A percentile compares a stretch with the other conserved stretches of the same genome.
Conservation (phyloP, 1,140 invertebrate genomes). For the Drosophila sulfurigaster region DNA sequence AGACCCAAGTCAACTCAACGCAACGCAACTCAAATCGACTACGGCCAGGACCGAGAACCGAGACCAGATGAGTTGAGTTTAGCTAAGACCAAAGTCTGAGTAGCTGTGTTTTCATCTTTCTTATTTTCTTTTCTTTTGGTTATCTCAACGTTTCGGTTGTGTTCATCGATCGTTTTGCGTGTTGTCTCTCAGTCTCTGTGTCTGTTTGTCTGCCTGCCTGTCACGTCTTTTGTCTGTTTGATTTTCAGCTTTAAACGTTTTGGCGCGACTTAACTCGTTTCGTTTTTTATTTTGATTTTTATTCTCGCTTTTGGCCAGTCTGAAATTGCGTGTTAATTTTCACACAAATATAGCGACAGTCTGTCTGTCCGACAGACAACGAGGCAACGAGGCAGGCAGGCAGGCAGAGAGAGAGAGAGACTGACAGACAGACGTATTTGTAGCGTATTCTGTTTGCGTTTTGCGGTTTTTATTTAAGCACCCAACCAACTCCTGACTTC, state of each 20-base stretch:
- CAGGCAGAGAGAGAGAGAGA: background rate
- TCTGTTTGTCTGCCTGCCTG: constrained; percentile 44
- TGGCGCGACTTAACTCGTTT: constrained; percentile 58
- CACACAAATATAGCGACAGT: constrained; percentile 63
- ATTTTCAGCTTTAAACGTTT: constrained; percentile 75
- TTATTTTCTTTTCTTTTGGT: constrained; percentile 6
- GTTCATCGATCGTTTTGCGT: constrained; percentile 76
- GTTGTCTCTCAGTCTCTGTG: constrained; percentile 17
- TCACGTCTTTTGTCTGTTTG: constrained; percentile 62
- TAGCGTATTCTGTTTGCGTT: constrained; percentile 65
- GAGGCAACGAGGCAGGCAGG: background rate
- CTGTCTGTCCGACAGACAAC: background rate
- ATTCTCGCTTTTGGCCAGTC: constrained; percentile 54
- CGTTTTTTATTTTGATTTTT: constrained; percentile 69
- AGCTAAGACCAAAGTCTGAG: constrained; percentile 17
- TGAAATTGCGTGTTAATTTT: constrained; percentile 81
- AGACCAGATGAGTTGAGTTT: constrained; percentile 15
- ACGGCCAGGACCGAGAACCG: constrained; percentile 7
- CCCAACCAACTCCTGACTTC: background rate
- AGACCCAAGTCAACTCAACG: constrained; percentile 41
- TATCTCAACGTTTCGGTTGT: constrained; percentile 33
- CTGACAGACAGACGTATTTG: constrained; percentile 43
- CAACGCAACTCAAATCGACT: constrained; percentile 36
- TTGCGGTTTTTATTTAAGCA: constrained; percentile 63
- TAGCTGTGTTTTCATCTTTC: constrained; percentile 4